A percentile compares a stretch with the other conserved stretches of the same genome.
Evolutionary conservation across 1,140 invertebrate genomes (phyloP).

Genomic region (Drosophila seguyi): DNA sequence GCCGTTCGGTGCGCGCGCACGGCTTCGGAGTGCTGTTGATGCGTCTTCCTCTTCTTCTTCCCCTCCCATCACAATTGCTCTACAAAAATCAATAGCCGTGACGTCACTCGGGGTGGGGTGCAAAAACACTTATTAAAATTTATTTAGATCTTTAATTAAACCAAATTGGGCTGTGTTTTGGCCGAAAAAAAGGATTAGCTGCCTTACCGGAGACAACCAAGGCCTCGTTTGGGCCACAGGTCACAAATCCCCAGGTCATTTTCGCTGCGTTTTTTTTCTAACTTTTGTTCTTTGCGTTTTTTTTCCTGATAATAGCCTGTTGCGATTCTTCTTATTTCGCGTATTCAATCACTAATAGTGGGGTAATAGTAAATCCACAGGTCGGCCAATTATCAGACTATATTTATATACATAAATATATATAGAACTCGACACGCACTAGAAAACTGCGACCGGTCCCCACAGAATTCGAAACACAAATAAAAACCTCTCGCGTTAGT

Average conservation of each 20-base stretch:
- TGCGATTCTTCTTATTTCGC: not conserved
- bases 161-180: not conserved
- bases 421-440: constrained; percentile 9
- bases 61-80: constrained; percentile 1
- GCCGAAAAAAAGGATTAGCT: not conserved
- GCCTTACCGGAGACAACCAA: constrained; percentile 97
- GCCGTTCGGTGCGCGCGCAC: constrained; percentile 58
- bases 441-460: constrained; percentile 52
- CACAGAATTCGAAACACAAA: constrained; percentile 40
- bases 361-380: constrained; percentile 34
- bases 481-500: constrained; percentile 25
- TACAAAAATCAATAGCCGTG: constrained; percentile 78
- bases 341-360: not conserved
- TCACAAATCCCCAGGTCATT: constrained; percentile 97
- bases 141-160: constrained; percentile 8
- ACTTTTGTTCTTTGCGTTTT: not conserved
- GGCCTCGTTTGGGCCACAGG: constrained; percentile 98
- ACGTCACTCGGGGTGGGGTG: constrained; percentile 70
- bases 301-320: constrained; percentile 1
- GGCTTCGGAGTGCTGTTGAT: constrained; percentile 38
- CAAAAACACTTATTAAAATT: constrained; percentile 20
- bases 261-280: not conserved
- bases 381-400: constrained; percentile 4
- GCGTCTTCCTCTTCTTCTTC: constrained; percentile 11
- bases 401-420: constrained; percentile 24